Evolutionary conservation across 2,888 invertebrate species (phyloP).

Genomic region (Acleris sparsana): DNA sequence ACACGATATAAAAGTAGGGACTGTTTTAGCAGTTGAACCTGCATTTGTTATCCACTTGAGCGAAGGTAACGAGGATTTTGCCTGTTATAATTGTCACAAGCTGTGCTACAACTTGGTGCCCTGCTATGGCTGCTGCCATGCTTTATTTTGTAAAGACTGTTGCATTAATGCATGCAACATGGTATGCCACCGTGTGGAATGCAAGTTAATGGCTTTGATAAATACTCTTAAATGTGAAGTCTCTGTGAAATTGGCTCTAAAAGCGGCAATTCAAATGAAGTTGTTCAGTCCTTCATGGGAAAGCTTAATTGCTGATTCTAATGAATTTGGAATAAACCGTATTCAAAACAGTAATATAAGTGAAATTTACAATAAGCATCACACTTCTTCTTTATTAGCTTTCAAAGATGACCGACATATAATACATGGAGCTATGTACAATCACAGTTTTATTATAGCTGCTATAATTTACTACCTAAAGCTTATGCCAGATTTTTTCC

Average conservation of each 20-base stretch:
- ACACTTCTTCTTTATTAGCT: conserved; percentile 41
- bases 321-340: conserved; percentile 37
- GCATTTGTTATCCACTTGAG: conserved; percentile 42
- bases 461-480: conserved; percentile 40
- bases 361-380: conserved; percentile 41
- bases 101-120: conserved; percentile 45
- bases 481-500: conserved; percentile 40
- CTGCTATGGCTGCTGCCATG: conserved; percentile 44
- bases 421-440: conserved; percentile 42
- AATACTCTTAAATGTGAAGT: conserved; percentile 17
- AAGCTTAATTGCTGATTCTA: conserved; percentile 41
- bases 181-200: conserved; percentile 46
- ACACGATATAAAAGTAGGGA: conserved; percentile 46
- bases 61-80: conserved; percentile 4
- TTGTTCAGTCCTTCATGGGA: conserved; percentile 40
- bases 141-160: conserved; percentile 44
- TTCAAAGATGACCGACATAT: conserved; percentile 40
- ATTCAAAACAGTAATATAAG: conserved; percentile 37
- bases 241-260: conserved; percentile 36
- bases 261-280: conserved; percentile 44
- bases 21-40: conserved; percentile 44
- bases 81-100: conserved; percentile 48
- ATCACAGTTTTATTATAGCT: conserved; percentile 41
- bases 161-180: conserved; percentile 41
- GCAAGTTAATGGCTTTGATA: conserved; percentile 40